Evolutionary conservation across 2,113 vertebrate genomes (phyloP).

Genomic region (Acrocephalus arundinaceus): DNA sequence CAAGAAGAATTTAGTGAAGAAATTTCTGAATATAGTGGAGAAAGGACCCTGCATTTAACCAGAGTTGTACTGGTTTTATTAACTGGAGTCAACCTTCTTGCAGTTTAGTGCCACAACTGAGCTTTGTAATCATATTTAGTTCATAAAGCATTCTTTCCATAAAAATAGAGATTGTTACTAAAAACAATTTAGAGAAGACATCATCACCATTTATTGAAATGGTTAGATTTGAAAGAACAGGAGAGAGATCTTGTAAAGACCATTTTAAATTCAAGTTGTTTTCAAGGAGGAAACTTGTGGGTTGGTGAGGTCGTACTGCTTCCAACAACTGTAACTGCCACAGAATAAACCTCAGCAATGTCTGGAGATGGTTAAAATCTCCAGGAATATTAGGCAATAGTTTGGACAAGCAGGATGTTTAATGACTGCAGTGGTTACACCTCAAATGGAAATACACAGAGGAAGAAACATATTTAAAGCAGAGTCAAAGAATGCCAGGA

Average conservation of each 20-base stretch:
- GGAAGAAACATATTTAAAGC: background rate
- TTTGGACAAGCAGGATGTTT: background rate
- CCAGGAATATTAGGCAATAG: background rate
- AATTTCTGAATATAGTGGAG: background rate
- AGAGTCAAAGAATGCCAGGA: background rate
- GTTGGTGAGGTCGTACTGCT: background rate
- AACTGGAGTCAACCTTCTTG: background rate
- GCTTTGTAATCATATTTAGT: background rate
- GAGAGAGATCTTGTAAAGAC: background rate
- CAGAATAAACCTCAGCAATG: background rate
- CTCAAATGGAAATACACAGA: background rate
- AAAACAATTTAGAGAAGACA: background rate
- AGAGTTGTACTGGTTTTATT: background rate
- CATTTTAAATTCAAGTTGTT: background rate
- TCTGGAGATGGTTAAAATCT: background rate
- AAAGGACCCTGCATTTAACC: background rate
- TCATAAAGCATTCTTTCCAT: background rate
- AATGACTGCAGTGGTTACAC: background rate
- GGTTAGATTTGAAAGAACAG: background rate
- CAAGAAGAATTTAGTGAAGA: background rate
- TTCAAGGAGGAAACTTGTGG: background rate
- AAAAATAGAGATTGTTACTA: background rate
- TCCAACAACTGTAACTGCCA: background rate
- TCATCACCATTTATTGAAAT: background rate
- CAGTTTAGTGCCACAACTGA: background rate